Evolutionary conservation across 2,797 vertebrate genomes (phyloP).

Genomic region (Agapornis canus): DNA sequence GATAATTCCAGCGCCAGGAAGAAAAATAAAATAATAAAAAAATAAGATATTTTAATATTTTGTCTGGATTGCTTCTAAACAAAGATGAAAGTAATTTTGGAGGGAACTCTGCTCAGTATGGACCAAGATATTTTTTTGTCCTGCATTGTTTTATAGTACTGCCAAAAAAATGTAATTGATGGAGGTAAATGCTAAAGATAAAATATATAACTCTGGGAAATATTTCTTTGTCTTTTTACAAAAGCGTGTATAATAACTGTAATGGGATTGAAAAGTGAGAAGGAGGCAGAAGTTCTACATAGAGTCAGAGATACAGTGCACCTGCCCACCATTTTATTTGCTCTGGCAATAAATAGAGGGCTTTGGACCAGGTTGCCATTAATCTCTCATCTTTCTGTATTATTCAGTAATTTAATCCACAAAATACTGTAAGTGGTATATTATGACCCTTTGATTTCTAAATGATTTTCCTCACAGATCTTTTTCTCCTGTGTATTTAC

Average conservation of each 20-base stretch:
- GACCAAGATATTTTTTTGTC: slow-evolving; percentile 7
- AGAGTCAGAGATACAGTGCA: neutral
- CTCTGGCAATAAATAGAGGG: slow-evolving; percentile 35
- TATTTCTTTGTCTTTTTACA: slow-evolving; percentile 23
- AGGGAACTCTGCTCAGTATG: neutral
- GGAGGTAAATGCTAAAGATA: slow-evolving; percentile 27
- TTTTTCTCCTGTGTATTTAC: neutral
- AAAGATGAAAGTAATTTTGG: slow-evolving; percentile 56
- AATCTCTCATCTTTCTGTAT: slow-evolving; percentile 59
- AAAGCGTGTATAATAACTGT: slow-evolving; percentile 19
- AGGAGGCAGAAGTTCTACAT: neutral
- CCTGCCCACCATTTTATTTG: slow-evolving; percentile 45
- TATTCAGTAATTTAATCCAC: slow-evolving; percentile 62
- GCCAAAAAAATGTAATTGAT: slow-evolving; percentile 38
- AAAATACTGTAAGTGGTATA: slow-evolving; percentile 38
- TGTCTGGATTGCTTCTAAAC: slow-evolving; percentile 59
- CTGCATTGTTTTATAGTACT: slow-evolving; percentile 32
- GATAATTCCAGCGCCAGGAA: neutral
- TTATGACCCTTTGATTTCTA: slow-evolving; percentile 58
- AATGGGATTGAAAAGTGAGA: slow-evolving; percentile 15
- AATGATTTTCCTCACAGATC: neutral
- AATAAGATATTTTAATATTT: neutral
- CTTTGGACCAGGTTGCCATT: slow-evolving; percentile 42
- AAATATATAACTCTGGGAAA: slow-evolving; percentile 32
- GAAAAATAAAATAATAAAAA: neutral